These are phyloP conservation scores for Leptobrachium ailaonicum DNA, from an alignment of 2,113 vertebrate species.

Conservation along the genomic window DNA sequence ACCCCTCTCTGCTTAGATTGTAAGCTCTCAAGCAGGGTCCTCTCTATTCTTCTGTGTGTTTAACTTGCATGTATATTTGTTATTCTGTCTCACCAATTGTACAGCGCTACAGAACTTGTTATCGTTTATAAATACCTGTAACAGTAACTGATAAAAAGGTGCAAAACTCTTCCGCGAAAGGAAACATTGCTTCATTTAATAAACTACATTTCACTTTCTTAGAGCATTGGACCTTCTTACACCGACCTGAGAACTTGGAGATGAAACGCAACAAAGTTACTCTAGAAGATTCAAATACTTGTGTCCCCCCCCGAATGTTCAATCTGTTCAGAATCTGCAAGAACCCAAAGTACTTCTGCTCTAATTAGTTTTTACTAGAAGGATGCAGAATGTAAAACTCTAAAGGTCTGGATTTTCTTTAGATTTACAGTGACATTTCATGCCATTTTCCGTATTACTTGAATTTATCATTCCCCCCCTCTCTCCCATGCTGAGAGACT, in stretches of 20 bases:
- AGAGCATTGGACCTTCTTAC: background rate
- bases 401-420: slow-evolving; percentile 33
- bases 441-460: slow-evolving; percentile 34
- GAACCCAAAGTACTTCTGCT: slow-evolving; percentile 14
- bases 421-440: slow-evolving; percentile 41
- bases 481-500: slow-evolving; percentile 46
- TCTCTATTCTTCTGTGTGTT: no score
- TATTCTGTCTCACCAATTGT: no score
- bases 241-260: background rate
- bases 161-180: no score
- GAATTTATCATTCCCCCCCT: slow-evolving; percentile 18
- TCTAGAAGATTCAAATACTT: background rate
- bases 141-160: no score
- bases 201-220: no score
- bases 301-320: background rate
- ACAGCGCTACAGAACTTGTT: no score
- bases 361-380: slow-evolving; percentile 41
- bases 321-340: slow-evolving; percentile 24
- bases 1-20: no score
- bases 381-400: slow-evolving; percentile 13
- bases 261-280: background rate
- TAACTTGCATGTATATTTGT: no score
- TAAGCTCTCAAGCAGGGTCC: no score
- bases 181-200: no score
- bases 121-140: no score